Conservation (phyloP, 92 coral and sea anemone genomes). For the Phenganax marumi region DNA sequence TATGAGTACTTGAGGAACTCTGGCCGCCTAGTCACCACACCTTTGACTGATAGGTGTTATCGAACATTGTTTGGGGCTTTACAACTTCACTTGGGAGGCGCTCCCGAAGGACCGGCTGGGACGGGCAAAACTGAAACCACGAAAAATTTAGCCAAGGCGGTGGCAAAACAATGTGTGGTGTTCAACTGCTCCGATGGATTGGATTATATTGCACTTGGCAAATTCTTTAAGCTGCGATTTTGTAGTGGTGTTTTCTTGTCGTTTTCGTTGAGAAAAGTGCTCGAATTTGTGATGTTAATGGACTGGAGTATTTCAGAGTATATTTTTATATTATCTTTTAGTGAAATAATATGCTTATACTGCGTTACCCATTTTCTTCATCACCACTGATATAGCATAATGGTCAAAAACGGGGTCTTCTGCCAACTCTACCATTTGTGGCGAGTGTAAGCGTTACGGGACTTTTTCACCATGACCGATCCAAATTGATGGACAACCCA, state of each 20-base stretch:
- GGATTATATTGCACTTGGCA: constrained; percentile 40
- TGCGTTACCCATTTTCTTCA: no score
- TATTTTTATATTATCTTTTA: no score
- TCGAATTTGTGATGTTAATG: background rate
- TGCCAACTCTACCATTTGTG: constrained; percentile 27
- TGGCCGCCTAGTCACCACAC: constrained; percentile 92
- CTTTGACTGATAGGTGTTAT: constrained; percentile 93
- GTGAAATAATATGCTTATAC: no score
- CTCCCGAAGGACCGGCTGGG: no score
- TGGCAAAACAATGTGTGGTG: no score
- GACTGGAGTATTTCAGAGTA: no score
- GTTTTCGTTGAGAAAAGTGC: no score
- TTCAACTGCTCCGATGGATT: constrained; percentile 44
- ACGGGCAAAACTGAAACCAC: no score
- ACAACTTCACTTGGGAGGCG: no score
- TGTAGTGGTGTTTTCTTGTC: background rate
- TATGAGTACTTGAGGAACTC: constrained; percentile 96
- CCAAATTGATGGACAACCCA: constrained; percentile 14
- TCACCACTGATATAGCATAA: background rate
- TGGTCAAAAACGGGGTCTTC: constrained; percentile 23
- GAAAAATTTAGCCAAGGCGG: no score
- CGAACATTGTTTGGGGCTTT: no score
- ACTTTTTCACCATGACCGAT: constrained; percentile 21
- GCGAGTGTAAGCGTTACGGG: constrained; percentile 35
- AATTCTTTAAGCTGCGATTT: constrained; percentile 23